These are phyloP conservation scores for Pangasianodon hypophthalmus DNA, from an alignment of 2,113 vertebrate genomes.

Conservation along the genomic window DNA sequence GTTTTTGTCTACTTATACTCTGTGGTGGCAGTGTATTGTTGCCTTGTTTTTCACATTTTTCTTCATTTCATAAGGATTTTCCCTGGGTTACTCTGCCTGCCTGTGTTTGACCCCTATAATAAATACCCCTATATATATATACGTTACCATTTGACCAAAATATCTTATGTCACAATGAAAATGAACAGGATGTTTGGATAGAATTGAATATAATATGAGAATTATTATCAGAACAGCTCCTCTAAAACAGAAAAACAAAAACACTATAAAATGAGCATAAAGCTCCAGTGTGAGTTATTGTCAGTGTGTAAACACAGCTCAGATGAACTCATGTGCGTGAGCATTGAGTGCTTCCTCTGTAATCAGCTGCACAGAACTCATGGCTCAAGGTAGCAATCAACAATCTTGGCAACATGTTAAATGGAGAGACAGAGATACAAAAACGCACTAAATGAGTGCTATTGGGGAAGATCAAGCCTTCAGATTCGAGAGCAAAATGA, in stretches of 20 bases:
- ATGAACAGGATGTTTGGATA: neutral
- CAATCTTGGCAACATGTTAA: slow-evolving; percentile 19
- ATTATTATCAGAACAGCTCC: neutral
- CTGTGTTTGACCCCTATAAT: neutral
- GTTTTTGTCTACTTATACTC: neutral
- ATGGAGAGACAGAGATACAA: slow-evolving; percentile 5
- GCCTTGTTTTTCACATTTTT: neutral
- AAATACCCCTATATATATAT: neutral
- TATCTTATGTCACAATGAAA: neutral
- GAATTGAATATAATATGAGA: neutral
- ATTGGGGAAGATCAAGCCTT: slow-evolving; percentile 7
- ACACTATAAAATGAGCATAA: neutral
- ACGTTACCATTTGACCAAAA: neutral
- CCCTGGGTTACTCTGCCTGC: too few relatives aligned
- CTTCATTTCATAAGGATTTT: neutral
- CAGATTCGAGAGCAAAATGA: slow-evolving; percentile 11
- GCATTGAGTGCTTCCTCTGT: slow-evolving; percentile 8
- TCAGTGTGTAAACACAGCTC: slow-evolving; percentile 7
- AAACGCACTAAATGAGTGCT: neutral
- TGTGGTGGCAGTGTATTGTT: neutral
- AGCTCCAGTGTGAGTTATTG: slow-evolving; percentile 22
- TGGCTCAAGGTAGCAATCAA: slow-evolving; percentile 35
- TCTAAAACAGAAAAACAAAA: neutral
- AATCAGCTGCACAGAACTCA: slow-evolving; percentile 26
- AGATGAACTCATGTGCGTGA: slow-evolving; percentile 6